These are phyloP conservation scores for Grammomys dolichurus DNA, from an alignment of 2,113 vertebrate genomes.

Conservation along the genomic window DNA sequence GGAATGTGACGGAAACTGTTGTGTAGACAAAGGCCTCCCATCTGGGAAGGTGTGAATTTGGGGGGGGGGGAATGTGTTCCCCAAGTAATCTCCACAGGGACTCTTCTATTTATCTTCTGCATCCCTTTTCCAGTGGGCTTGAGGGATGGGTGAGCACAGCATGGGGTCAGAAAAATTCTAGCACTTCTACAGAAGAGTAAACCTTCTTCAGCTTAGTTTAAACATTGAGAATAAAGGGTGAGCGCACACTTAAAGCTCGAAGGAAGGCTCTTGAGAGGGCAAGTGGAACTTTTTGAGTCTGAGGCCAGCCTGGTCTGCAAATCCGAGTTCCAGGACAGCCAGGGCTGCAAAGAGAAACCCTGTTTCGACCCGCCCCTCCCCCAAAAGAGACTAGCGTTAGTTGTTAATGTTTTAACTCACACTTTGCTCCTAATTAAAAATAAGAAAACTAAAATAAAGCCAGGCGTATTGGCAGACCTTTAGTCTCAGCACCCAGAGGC, in stretches of 20 bases:
- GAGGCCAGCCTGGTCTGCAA: neutral
- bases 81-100: neutral
- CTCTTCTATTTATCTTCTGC: neutral
- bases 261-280: neutral
- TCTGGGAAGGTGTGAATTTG: neutral
- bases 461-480: neutral
- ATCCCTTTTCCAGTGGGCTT: neutral
- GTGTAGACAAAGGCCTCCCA: neutral
- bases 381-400: neutral
- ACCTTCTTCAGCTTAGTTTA: conserved; percentile 8
- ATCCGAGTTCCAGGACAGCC: too few species aligned
- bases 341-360: neutral
- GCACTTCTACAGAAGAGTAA: neutral
- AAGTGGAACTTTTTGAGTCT: neutral
- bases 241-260: neutral
- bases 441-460: neutral
- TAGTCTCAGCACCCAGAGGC: neutral
- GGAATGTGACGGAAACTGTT: conserved; percentile 12
- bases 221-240: neutral
- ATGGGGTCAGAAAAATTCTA: neutral
- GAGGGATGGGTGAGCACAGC: neutral
- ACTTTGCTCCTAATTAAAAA: conserved; percentile 1
- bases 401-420: neutral
- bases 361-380: neutral
- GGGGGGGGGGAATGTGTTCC: neutral